Evolutionary conservation across 2,888 invertebrate species (phyloP), one percentile per base, ranked within the genome.

Genomic region (Xiphydria camelus): DNA sequence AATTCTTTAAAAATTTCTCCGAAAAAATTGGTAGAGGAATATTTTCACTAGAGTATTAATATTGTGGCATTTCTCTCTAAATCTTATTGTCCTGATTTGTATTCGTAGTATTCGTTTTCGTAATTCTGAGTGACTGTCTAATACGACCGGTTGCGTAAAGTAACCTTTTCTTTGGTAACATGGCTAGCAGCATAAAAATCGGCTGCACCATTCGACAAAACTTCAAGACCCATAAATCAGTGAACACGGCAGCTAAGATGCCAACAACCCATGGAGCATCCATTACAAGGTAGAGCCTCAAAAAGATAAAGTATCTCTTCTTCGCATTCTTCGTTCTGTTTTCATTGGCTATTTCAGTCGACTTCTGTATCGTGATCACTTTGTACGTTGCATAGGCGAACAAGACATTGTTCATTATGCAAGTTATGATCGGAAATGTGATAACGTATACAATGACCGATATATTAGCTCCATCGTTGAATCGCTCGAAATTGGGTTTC

Each of bases 201-300:
- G 69, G 69, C 35, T 70, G 70, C 4, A 61, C 32, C 53, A 69
- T 64, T 34, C 68, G 48, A 9, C 59, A 41, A 29, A 71, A 68
- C 41, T 69, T 69, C 0, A 72, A 45, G 4, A 66, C 18, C 70
- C 71, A 69, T 3, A 72, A 52, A 25, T 65, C 55, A 7, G 59
- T 47, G 37, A 51, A 70, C 14, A 62, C 57, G 4, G 65, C 62
- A 4, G 57, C 67, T 2, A 71, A 43, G n/a, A 56, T 57, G 3
- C 62, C 61, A 2, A 67, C 61, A 3, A 68, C 12, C 60, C 62
- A 68, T 2, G 67, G 65, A 5, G 66, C 53, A 34, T 66, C 66
- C 66, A 68, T 66, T 12, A 68, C 37, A 4, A 68, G 32, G 42
- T 68, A 68, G 2, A 68, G 49, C 23, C 61, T 59, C 21, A 66